These are phyloP conservation scores for Napeogenes inachia DNA, from an alignment of 2,888 invertebrate genomes.

Conservation along the genomic window DNA sequence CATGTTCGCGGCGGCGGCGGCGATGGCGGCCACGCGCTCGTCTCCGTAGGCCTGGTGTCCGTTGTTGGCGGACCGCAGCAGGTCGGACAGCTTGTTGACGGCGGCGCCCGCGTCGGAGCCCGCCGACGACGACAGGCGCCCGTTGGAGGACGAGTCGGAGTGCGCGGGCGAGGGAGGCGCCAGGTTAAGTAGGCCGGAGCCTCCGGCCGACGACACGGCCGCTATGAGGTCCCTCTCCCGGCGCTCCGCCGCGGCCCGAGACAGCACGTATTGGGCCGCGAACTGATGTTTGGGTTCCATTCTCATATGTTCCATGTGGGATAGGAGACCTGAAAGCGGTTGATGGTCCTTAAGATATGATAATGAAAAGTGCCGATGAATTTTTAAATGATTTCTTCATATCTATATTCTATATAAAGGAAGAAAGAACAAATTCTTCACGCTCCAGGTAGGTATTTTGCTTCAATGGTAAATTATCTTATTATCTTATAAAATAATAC, in stretches of 20 bases:
- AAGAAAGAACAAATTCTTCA: too few species aligned
- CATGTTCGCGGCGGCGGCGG: slow-evolving; percentile 80
- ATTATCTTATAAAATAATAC: too few species aligned
- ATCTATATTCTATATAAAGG: too few species aligned
- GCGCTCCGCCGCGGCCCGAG: slow-evolving; percentile 92
- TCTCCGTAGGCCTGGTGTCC: slow-evolving; percentile 81
- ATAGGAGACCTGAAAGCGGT: slow-evolving; percentile 84
- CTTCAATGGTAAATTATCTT: too few species aligned
- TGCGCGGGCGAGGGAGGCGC: slow-evolving; percentile 91
- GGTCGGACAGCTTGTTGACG: slow-evolving; percentile 77
- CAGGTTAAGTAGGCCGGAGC: slow-evolving; percentile 81
- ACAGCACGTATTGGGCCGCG: slow-evolving; percentile 94
- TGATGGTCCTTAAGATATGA: neutral
- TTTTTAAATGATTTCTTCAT: too few species aligned
- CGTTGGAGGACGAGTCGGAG: slow-evolving; percentile 91
- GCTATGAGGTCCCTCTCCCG: slow-evolving; percentile 89
- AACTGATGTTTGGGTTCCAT: slow-evolving; percentile 98
- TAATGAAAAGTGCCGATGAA: too few species aligned
- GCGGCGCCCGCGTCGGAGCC: slow-evolving; percentile 84
- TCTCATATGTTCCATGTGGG: slow-evolving; percentile 97
- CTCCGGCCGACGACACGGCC: slow-evolving; percentile 80
- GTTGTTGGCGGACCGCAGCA: slow-evolving; percentile 81
- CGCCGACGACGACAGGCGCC: slow-evolving; percentile 87
- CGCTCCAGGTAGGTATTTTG: too few species aligned
- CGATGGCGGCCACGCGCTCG: slow-evolving; percentile 84